phyloP scores from a whole-genome alignment of 2,888 invertebrate species.

The Diachrysia chrysitis region DNA sequence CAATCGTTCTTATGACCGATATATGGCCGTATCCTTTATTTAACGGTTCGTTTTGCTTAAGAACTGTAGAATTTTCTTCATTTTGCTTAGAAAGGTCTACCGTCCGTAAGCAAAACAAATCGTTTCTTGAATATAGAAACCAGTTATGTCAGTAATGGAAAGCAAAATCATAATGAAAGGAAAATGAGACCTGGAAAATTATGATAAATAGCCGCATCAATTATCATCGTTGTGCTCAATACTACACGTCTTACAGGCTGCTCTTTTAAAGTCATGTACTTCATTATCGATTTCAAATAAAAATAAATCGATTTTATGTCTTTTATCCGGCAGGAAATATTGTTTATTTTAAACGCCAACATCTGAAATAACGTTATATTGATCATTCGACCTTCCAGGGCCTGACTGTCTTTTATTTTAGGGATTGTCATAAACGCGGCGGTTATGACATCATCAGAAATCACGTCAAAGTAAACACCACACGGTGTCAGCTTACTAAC shows the following conservation, averaged over 20 bases:
- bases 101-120: no score
- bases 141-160: no score
- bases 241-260: background rate
- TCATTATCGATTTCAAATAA: background rate
- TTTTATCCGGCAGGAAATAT: background rate
- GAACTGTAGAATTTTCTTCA: no score
- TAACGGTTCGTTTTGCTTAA: no score
- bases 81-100: no score
- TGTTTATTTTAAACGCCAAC: constrained; percentile 2
- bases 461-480: constrained; percentile 11
- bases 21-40: no score
- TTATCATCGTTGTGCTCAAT: no score
- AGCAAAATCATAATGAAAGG: no score
- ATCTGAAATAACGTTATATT: constrained; percentile 32
- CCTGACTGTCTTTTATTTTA: constrained; percentile 52
- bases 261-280: background rate
- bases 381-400: constrained; percentile 45
- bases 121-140: no score
- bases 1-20: no score
- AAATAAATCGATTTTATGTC: background rate
- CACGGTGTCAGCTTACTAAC: constrained; percentile 46
- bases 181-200: no score
- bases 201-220: no score
- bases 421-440: constrained; percentile 44
- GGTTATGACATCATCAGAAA: constrained; percentile 39